Percentiles rank a stretch among this genome's conserved stretches.
Conservation (phyloP, 2,113 vertebrate species). For the Paracanthobrama guichenoti region DNA sequence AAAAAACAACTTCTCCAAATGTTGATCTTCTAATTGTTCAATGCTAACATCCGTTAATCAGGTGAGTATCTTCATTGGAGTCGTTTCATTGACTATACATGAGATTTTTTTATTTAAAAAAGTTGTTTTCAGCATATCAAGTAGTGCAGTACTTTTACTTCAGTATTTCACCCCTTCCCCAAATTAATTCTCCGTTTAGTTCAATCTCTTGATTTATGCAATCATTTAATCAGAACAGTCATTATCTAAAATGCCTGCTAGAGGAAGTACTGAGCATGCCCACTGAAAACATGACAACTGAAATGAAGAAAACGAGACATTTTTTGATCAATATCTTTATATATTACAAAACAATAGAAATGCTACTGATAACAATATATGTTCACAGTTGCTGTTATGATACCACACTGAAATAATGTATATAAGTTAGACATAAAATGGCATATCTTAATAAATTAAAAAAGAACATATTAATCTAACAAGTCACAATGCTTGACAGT, state of each 20-base stretch:
- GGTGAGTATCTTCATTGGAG: neutral
- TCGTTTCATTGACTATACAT: neutral
- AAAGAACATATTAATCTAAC: conserved; percentile 51
- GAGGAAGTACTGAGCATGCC: neutral
- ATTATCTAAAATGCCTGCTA: too few relatives aligned
- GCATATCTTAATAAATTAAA: conserved; percentile 51
- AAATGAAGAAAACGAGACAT: conserved; percentile 69
- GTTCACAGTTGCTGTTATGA: conserved; percentile 77
- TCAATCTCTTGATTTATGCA: neutral
- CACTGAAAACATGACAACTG: conserved; percentile 54
- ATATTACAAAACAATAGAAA: conserved; percentile 77
- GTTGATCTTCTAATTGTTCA: neutral
- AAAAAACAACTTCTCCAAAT: neutral
- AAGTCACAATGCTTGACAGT: conserved; percentile 44
- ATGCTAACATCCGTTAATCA: neutral
- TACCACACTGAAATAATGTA: conserved; percentile 70
- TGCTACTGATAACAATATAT: conserved; percentile 76
- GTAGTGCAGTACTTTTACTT: neutral
- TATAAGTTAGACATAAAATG: conserved; percentile 64
- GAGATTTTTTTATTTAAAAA: neutral
- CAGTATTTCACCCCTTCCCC: too few relatives aligned
- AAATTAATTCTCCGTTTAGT: neutral
- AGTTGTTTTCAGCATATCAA: neutral
- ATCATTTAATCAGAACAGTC: neutral
- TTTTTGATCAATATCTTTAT: conserved; percentile 76